These are phyloP conservation scores for Pyrrhia umbra DNA, from an alignment of 2,888 invertebrate genomes.

Conservation along the genomic window DNA sequence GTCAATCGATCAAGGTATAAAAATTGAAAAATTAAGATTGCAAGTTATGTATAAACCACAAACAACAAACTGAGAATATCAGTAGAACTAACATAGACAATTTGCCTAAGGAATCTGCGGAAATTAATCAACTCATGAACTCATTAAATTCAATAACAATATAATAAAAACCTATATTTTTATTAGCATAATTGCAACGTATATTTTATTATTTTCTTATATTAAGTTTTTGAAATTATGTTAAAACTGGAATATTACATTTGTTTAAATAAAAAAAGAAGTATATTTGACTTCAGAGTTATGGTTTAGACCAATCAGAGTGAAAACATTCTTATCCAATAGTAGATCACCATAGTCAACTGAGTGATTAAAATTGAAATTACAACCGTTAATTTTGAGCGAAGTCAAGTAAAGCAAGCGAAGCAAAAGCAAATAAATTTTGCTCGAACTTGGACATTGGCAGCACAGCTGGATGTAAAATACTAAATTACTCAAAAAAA, in stretches of 20 bases:
- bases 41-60: too few relatives aligned
- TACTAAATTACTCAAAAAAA: not conserved
- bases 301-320: conserved; percentile 38
- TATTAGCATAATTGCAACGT: not conserved
- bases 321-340: conserved; percentile 34
- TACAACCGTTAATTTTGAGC: conserved; percentile 58
- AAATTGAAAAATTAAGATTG: too few relatives aligned
- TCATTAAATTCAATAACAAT: not conserved
- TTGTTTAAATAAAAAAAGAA: not conserved
- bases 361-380: conserved; percentile 13
- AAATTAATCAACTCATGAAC: conserved; percentile 17
- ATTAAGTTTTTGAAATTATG: too few relatives aligned
- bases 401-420: conserved; percentile 27
- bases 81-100: conserved; percentile 15
- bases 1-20: too few relatives aligned
- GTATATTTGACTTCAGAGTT: conserved; percentile 1
- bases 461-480: conserved; percentile 41
- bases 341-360: conserved; percentile 31
- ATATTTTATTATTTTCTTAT: too few relatives aligned
- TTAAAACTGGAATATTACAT: not conserved
- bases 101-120: not conserved
- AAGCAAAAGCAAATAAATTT: conserved; percentile 3
- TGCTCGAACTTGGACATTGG: not conserved
- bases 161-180: not conserved
- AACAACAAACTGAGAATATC: conserved; percentile 46